Evolutionary conservation across 2,113 vertebrate genomes (phyloP).

Genomic region (Triplophysa rosa): DNA sequence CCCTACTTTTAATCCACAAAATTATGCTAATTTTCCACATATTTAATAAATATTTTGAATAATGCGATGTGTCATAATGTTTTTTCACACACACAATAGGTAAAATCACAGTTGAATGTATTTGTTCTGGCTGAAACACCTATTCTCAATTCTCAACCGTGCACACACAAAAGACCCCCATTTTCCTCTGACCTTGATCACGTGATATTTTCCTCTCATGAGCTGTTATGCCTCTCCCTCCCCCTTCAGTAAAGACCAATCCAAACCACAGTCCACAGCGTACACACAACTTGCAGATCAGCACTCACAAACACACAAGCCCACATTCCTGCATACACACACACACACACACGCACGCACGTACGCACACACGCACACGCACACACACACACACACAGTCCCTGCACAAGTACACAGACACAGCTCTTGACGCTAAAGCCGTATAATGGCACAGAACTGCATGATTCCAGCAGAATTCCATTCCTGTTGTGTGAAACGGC

Average conservation of each 20-base stretch:
- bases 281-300: constrained; percentile 35
- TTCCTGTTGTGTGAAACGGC: constrained; percentile 29
- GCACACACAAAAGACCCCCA: constrained; percentile 31
- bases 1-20: too few relatives aligned
- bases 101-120: background rate
- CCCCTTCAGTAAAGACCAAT: constrained; percentile 19
- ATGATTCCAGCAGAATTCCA: constrained; percentile 31
- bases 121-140: background rate
- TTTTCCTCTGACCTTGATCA: constrained; percentile 46
- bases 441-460: background rate
- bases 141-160: background rate
- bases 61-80: too few relatives aligned
- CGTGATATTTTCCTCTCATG: constrained; percentile 43
- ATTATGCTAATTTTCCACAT: too few relatives aligned
- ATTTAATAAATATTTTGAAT: too few relatives aligned
- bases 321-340: constrained; percentile 6
- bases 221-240: constrained; percentile 39
- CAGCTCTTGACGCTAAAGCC: background rate
- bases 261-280: constrained; percentile 32
- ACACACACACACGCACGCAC: too few relatives aligned
- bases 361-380: too few relatives aligned
- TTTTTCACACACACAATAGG: too few relatives aligned
- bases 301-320: constrained; percentile 25
- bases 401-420: background rate
- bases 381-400: background rate